Conservation (phyloP, 2,113 vertebrate species). For the Lagenorhynchus albirostris region DNA sequence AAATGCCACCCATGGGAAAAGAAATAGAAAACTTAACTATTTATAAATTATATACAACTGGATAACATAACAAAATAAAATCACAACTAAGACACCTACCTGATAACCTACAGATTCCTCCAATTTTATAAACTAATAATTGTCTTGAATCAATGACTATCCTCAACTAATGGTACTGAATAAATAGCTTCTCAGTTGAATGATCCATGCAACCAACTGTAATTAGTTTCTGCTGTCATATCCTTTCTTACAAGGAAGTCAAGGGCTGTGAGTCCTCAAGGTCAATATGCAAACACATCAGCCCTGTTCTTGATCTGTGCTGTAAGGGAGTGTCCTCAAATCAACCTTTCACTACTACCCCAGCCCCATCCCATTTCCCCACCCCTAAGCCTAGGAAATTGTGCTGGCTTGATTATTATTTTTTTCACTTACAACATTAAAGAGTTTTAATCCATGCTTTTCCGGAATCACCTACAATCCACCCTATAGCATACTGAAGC, state of each 20-base stretch:
- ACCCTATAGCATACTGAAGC: neutral
- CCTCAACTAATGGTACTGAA: neutral
- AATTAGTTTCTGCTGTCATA: neutral
- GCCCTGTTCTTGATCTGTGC: neutral
- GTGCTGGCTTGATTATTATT: neutral
- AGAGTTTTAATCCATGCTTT: neutral
- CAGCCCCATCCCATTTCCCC: neutral
- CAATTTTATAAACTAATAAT: neutral
- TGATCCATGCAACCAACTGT: neutral
- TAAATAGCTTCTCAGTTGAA: neutral
- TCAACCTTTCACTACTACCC: neutral
- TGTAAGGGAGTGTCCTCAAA: neutral
- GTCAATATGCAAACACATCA: neutral
- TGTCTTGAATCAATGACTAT: neutral
- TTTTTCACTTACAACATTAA: neutral
- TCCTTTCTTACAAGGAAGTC: neutral
- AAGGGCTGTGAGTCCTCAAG: neutral
- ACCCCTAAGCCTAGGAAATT: neutral
- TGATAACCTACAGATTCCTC: neutral
- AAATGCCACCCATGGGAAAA: neutral
- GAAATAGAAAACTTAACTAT: neutral
- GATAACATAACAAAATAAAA: conserved; percentile 9
- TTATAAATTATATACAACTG: neutral
- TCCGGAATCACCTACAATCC: neutral
- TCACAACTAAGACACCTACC: neutral